Evolutionary conservation across 2,113 vertebrate genomes (phyloP).

Genomic region (Pituophis catenifer): DNA sequence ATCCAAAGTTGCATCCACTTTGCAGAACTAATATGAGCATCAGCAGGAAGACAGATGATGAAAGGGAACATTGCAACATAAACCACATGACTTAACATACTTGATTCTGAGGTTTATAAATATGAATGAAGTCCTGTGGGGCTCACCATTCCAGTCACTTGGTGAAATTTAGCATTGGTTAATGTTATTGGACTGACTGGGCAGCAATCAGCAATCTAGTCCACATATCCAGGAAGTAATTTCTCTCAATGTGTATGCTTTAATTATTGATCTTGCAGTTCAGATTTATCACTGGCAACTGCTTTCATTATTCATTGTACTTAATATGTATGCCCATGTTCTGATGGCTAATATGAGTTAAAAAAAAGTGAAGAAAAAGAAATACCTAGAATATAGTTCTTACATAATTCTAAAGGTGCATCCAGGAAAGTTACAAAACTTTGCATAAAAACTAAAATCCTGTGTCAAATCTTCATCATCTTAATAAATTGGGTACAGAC

Average conservation of each 20-base stretch:
- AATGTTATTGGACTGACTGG: not conserved
- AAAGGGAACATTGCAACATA: not conserved
- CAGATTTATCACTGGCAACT: not conserved
- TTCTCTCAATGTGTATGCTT: not conserved
- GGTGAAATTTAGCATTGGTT: not conserved
- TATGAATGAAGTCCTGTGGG: not conserved
- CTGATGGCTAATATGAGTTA: not conserved
- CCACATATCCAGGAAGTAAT: not conserved
- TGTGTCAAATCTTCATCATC: not conserved
- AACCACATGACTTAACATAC: not conserved
- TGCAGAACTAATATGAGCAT: not conserved
- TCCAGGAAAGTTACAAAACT: not conserved
- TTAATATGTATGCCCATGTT: not conserved
- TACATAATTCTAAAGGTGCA: not conserved
- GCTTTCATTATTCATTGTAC: not conserved
- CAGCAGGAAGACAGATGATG: not conserved
- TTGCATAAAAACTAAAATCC: not conserved
- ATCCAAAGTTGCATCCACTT: not conserved
- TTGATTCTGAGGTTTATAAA: not conserved
- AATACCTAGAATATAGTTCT: not conserved
- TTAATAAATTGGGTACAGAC: not conserved
- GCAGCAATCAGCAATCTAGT: not conserved
- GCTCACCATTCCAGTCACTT: not conserved
- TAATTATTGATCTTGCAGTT: not conserved
- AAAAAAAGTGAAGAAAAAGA: not conserved